These are phyloP conservation scores for Drosophila arawakana DNA, from an alignment of 1,140 invertebrate species.

Conservation along the genomic window DNA sequence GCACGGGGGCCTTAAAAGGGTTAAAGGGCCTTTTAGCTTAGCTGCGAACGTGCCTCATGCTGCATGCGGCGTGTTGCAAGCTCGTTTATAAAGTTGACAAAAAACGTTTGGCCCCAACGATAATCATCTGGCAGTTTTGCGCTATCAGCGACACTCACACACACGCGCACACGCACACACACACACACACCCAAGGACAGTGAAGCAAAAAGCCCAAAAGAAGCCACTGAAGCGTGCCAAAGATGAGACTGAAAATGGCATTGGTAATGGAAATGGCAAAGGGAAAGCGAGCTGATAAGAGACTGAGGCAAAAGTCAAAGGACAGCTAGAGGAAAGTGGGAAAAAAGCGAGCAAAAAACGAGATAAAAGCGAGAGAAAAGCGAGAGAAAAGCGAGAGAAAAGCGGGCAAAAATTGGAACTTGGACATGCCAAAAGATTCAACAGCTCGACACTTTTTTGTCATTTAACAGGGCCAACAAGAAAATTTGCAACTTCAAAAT, in stretches of 20 bases:
- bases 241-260: slow-evolving; percentile 20
- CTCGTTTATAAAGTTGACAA: slow-evolving; percentile 82
- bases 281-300: not conserved
- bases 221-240: slow-evolving; percentile 47
- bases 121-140: slow-evolving; percentile 82
- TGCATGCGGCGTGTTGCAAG: slow-evolving; percentile 54
- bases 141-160: slow-evolving; percentile 72
- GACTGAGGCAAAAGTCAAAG: too few species aligned
- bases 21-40: slow-evolving; percentile 25
- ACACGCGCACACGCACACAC: slow-evolving; percentile 43
- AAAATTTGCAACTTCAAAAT: slow-evolving; percentile 20
- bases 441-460: slow-evolving; percentile 42
- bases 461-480: slow-evolving; percentile 8
- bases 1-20: slow-evolving; percentile 28
- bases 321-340: not conserved
- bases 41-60: slow-evolving; percentile 59
- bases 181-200: slow-evolving; percentile 45
- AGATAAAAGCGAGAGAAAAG: not conserved
- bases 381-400: not conserved
- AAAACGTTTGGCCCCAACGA: slow-evolving; percentile 67
- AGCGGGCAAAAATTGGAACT: not conserved
- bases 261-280: not conserved
- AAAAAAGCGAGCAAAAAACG: not conserved
- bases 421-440: slow-evolving; percentile 14
- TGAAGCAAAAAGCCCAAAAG: slow-evolving; percentile 27